Percentiles rank a stretch among this genome's conserved stretches.
Evolutionary conservation across 2,113 vertebrate species (phyloP).

Genomic region (Hemiprocne comata): DNA sequence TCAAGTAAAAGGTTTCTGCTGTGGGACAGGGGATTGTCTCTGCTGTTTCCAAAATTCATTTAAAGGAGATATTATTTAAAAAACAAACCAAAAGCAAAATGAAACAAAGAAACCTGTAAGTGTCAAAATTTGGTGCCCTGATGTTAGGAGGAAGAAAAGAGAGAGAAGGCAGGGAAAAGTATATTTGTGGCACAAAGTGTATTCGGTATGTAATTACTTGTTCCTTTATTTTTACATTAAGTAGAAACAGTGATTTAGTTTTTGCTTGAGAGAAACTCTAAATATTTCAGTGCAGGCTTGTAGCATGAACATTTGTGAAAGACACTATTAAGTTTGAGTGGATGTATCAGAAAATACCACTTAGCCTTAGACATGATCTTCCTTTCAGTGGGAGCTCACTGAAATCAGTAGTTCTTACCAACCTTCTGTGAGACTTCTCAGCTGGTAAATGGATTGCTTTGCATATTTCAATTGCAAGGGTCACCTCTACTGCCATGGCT

Average conservation of each 20-base stretch:
- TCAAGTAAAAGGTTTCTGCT: neutral
- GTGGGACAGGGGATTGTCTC: neutral
- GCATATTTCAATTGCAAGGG: neutral
- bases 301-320: neutral
- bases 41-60: neutral
- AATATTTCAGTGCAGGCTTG: neutral
- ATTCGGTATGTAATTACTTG: neutral
- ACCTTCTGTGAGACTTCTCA: neutral
- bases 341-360: rapidly evolving
- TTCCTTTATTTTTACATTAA: neutral
- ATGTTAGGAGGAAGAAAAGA: neutral
- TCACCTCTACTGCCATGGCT: neutral
- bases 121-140: neutral
- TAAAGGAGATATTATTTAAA: neutral
- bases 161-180: neutral
- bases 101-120: neutral
- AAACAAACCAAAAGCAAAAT: neutral
- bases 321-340: neutral
- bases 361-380: neutral
- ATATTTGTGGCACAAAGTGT: neutral
- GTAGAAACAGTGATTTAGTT: neutral
- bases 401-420: neutral
- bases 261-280: neutral
- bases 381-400: neutral
- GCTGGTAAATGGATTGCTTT: neutral